Conservation (phyloP, 2,797 vertebrate species). For the Kryptopterus vitreolus region DNA sequence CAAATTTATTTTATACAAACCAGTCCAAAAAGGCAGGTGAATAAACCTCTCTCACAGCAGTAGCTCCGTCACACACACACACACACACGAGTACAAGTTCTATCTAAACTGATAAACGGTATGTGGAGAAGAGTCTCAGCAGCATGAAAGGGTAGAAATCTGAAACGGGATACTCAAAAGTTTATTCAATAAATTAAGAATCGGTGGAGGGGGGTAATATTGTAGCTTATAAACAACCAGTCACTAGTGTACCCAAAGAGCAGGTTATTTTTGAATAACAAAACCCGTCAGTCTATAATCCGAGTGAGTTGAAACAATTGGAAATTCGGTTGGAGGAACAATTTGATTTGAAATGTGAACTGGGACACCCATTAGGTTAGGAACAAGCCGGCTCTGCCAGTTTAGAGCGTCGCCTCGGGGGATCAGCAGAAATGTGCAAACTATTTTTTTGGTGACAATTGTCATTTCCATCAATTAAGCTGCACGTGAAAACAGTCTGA, state of each 20-base stretch:
- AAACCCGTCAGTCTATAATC: neutral
- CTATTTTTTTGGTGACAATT: neutral
- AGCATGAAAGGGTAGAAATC: neutral
- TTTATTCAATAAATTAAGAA: neutral
- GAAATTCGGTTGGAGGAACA: slow-evolving; percentile 27
- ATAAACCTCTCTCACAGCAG: no score
- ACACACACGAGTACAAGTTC: no score
- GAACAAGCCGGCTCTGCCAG: slow-evolving; percentile 17
- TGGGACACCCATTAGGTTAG: slow-evolving; percentile 25
- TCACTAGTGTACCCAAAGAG: neutral
- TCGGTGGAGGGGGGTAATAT: no score
- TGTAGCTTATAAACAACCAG: neutral
- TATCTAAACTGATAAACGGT: no score
- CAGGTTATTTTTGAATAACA: neutral
- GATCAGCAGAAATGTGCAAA: neutral
- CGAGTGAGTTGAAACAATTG: slow-evolving; percentile 37
- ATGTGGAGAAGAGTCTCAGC: neutral
- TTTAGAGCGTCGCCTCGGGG: neutral
- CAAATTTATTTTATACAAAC: neutral
- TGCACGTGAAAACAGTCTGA: neutral
- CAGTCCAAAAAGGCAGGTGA: neutral
- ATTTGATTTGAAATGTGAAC: slow-evolving; percentile 36
- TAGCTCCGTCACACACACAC: no score
- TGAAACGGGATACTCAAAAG: neutral
- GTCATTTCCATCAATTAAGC: neutral